Evolutionary conservation across 2,888 invertebrate species (phyloP).

Genomic region (Drosophila tanythrix): DNA sequence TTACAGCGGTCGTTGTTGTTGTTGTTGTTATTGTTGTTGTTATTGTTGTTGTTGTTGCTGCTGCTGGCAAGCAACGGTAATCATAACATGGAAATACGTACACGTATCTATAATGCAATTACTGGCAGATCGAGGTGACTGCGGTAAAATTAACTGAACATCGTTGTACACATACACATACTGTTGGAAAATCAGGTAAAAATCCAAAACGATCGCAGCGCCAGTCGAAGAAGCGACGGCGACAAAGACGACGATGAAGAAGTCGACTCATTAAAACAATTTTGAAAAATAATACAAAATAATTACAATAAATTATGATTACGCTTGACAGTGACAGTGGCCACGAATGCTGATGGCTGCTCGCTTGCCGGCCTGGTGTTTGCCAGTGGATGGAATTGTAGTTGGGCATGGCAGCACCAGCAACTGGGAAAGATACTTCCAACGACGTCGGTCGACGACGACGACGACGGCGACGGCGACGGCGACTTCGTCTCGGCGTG

Average conservation of each 20-base stretch:
- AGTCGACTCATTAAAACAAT: conserved; percentile 79
- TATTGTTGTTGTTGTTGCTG: conserved; percentile 28
- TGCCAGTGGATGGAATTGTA: conserved; percentile 54
- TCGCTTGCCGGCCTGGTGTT: conserved; percentile 11
- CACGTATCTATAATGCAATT: conserved; percentile 74
- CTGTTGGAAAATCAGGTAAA: conserved; percentile 60
- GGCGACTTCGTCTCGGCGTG: conserved; percentile 39
- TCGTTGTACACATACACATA: conserved; percentile 31
- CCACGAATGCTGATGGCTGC: conserved; percentile 62
- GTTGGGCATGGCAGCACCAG: conserved; percentile 49
- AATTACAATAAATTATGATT: conserved; percentile 83
- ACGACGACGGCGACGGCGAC: conserved; percentile 31
- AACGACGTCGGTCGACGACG: conserved; percentile 23
- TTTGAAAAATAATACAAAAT: conserved; percentile 82
- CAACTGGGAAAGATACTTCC: conserved; percentile 60
- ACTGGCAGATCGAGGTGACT: conserved; percentile 74
- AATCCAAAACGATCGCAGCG: conserved; percentile 64
- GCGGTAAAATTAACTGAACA: conserved; percentile 68
- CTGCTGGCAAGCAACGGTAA: conserved; percentile 60
- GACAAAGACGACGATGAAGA: conserved; percentile 32
- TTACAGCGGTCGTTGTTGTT: conserved; percentile 24
- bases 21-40: conserved; percentile 17
- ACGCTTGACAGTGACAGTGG: conserved; percentile 81
- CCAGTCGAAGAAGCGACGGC: conserved; percentile 38
- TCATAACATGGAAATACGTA: conserved; percentile 71